Evolutionary conservation across 2,888 invertebrate species (phyloP), one percentile per base, ranked within the genome.

Genomic region (Cephus spinipes): DNA sequence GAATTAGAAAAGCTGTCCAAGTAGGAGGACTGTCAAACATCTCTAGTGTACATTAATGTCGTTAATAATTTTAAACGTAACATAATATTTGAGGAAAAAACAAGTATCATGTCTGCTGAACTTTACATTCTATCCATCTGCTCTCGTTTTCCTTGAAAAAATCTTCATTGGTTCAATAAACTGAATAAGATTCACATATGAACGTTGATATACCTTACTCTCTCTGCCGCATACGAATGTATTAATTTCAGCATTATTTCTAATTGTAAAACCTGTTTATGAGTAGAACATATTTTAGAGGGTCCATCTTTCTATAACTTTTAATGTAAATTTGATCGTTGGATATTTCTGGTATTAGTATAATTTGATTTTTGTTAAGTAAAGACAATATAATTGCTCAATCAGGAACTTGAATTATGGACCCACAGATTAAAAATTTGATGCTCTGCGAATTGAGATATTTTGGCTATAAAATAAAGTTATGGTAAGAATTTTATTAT

Each of bases 1-100:
- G 82, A 87, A 2, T 79, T 93, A 1, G 92, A 93, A 81, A 93
- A 93, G 1, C 88, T 93, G 89, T 84, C 90, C 1, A 68, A 86
- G 1, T 75, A 85, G 35, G 90, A 91, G 83, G 12, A 12, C 12
- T 33, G 15, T 23, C 33, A 23, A 33, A 31, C 68, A n/a, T 68
- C 34, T 15, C 55, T 78, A 78, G 78, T 76, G 73, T 76, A 78
- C 15, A 78, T 78, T 78, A 71, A 55, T 78, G 35, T 35, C 2
- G 12, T 71, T 73, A 76, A 78, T 78, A 32, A 40, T 74, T 71
- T 23, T 73, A 75, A 40, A 33, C 76, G 71, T 78, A 78, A 77
- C 69, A 75, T 77, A 77, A 77, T 68, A 68, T 69, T 68, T 77
- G 68, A 31, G 31, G 15, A 6, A 30, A 55, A 40, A 55, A 55